Base-by-base conservation (phyloP, 1,140 invertebrate genomes). In the Himalopsyche phryganea region DNA sequence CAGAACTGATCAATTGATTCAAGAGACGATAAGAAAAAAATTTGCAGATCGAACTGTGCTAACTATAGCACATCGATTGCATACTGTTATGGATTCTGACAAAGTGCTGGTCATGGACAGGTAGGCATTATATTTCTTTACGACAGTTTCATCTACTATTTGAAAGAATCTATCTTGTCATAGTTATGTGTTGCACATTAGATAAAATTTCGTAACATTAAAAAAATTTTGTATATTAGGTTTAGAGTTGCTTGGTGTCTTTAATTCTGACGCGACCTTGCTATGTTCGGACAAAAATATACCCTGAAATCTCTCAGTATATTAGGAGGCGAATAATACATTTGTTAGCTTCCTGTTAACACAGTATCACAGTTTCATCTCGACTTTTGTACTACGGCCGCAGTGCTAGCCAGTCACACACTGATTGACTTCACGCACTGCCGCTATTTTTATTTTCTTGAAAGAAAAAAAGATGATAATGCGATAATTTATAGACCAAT, bases 31-130 rank as follows among this genome's bases (percentile, higher is more conserved):
- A 64, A 83, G 84, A 40, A 81, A 78, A 20, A 83, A 85, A 61
- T 92, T 92, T 71, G 70, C 71, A 0, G 69, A 83, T 50, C 86
- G 85, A 54, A 93, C 91, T 0, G 86, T 93, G 9, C 73, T 93
- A 6, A 92, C 90, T 1, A 91, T 92, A 61, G 90, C 91, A 10
- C 90, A 92, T 75, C 78, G 90, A 23, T 71, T 92, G 9, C 84
- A 90, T 64, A 92, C 89, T 0, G 88, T 94, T 33, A 86, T 94
- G 81, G 88, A 93, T 68, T 86, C 82, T 59, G 85, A 86, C 66
- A 77, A 81, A 50, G 81, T 92, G 55, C 74, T 92, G 66, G 87
- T 90, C 0, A 83, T 92, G 80, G 83, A 88, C 65, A 75, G 75
- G 74, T 74, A 9, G 18, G 13, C 18, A 45, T 40, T 6, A n/a